These are phyloP conservation scores for Ridgeia piscesae DNA, from an alignment of 1,140 invertebrate species.

Conservation along the genomic window DNA sequence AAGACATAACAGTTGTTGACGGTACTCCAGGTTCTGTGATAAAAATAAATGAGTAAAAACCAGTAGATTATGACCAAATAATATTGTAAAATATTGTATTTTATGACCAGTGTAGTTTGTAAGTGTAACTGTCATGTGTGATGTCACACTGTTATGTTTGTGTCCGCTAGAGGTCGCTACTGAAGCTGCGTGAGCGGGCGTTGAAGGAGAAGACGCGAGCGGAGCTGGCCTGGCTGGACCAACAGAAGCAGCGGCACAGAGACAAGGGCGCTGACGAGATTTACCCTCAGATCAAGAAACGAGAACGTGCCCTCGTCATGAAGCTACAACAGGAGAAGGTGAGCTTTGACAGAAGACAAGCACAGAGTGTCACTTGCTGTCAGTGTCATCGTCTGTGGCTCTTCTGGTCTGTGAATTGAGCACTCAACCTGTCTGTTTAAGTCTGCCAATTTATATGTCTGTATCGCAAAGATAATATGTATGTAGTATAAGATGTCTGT, in stretches of 20 bases:
- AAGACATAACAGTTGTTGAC: no score
- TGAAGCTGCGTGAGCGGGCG: conserved; percentile 63
- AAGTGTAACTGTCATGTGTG: not conserved
- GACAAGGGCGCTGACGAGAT: conserved; percentile 59
- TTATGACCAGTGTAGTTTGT: not conserved
- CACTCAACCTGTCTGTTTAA: no score
- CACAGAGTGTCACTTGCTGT: no score
- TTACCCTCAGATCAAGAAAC: conserved; percentile 63
- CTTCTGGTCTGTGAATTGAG: no score
- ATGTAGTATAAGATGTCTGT: no score
- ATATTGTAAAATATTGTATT: no score
- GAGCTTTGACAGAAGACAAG: conserved; percentile 17
- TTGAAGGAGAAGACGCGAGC: conserved; percentile 65
- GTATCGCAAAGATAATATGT: no score
- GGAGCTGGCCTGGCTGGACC: conserved; percentile 62
- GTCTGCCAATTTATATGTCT: no score
- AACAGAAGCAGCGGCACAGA: conserved; percentile 58
- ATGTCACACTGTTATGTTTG: not conserved
- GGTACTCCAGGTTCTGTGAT: no score
- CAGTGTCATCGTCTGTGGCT: no score
- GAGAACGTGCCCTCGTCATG: conserved; percentile 60
- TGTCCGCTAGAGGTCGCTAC: conserved; percentile 36
- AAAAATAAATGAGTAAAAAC: no score
- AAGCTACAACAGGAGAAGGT: conserved; percentile 59
- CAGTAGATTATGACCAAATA: no score